These are phyloP conservation scores for Chrysolina americana DNA, from an alignment of 2,888 invertebrate genomes.

Conservation along the genomic window DNA sequence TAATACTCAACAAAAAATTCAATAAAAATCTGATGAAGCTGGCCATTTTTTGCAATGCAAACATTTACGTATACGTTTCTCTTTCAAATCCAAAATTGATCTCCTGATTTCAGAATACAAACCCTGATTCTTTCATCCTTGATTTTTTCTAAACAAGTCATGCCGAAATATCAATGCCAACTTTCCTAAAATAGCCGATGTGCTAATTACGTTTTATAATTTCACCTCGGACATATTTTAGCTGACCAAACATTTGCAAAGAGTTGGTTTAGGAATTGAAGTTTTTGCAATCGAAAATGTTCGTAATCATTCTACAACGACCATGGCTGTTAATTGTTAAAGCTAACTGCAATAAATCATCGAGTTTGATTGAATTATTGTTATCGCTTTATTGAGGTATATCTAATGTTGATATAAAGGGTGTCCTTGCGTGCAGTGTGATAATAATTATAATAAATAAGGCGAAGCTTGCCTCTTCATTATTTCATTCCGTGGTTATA, in stretches of 20 bases:
- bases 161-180: not conserved
- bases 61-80: not conserved
- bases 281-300: not conserved
- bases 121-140: not conserved
- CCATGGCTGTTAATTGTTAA: conserved; percentile 2
- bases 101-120: not conserved
- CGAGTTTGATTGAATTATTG: conserved; percentile 8
- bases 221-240: not conserved
- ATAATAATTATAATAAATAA: too few relatives aligned
- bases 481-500: too few relatives aligned
- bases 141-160: not conserved
- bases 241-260: not conserved
- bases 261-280: not conserved
- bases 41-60: too few relatives aligned
- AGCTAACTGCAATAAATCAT: not conserved
- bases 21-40: too few relatives aligned
- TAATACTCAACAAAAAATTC: too few relatives aligned
- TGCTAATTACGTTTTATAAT: not conserved
- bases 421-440: not conserved
- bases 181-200: not conserved
- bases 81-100: too few relatives aligned
- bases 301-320: not conserved
- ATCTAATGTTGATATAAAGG: not conserved
- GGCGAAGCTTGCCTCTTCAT: too few relatives aligned
- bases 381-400: not conserved